Evolutionary conservation across 1,140 invertebrate species (phyloP), one percentile per base, ranked within the genome.

Genomic region (Microvelia longipes): DNA sequence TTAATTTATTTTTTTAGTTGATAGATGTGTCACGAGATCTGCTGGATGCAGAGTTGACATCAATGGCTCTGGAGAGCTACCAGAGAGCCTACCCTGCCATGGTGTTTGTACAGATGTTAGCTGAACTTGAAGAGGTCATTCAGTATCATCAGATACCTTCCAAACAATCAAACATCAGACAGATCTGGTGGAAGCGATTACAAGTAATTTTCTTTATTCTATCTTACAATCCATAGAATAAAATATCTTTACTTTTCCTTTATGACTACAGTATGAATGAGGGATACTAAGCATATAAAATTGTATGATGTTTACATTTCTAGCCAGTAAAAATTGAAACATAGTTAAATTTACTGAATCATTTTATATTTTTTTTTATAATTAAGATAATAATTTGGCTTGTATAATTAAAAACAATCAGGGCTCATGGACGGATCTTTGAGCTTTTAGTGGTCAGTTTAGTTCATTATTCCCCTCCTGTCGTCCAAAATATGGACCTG

Each of bases 61-160:
- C 97, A 0, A 96, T 99, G 87, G 95, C 94, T 1, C 93, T 93
- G 0, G 98, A 99, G 80, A 98, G 95, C 73, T 99, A 99, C 77
- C 94, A 96, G 77, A 83, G 96, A 75, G 97, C 97, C 15, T 98
- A 99, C 78, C 94, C 93, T 25, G 91, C 95, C 0, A 95, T 99
- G 91, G 94, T 99, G 0, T 90, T 92, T 74, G 95, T 97, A 0
- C 96, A 99, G 78, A 93, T 98, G 84, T 80, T 99, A 30, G 90
- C 94, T 0, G 97, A 99, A 80, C 78, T 99, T 62, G 97, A 99
- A 78, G 96, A 99, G 83, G 96, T 97, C 0, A 94, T 98, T 71
- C 94, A 96, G 75, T 99, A 94, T 77, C 93, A 97, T 78, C 79
- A 97, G 15, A 88, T 96, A 2, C 90, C 89, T 0, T 95, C 98